Evolutionary conservation across 2,888 invertebrate species (phyloP).

Genomic region (Rotaria socialis): DNA sequence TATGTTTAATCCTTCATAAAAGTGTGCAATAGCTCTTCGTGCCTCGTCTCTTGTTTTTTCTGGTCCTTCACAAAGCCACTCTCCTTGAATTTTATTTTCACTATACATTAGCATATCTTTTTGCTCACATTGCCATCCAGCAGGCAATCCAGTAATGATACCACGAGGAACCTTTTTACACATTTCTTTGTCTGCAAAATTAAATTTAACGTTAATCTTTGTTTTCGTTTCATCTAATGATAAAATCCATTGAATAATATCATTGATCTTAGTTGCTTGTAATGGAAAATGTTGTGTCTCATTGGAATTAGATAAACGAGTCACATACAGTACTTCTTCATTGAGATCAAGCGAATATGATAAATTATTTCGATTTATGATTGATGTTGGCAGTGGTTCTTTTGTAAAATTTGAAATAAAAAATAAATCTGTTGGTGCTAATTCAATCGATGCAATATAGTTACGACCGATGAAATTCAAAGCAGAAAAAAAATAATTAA

Average conservation of each 20-base stretch:
- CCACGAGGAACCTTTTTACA: not conserved
- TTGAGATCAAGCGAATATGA: not conserved
- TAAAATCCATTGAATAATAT: not conserved
- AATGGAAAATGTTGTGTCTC: not conserved
- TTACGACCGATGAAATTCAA: not conserved
- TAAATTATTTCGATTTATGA: not conserved
- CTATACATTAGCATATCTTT: not conserved
- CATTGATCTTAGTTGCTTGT: not conserved
- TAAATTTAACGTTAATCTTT: not conserved
- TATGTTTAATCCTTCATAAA: conserved; percentile 10
- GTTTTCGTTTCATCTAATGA: not conserved
- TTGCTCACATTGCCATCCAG: conserved; percentile 10
- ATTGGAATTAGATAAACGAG: not conserved
- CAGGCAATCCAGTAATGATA: not conserved
- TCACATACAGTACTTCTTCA: not conserved
- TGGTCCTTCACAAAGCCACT: not conserved
- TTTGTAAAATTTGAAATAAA: not conserved
- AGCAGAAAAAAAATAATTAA: not conserved
- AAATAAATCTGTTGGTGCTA: not conserved
- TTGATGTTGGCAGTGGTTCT: not conserved
- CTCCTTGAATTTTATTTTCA: not conserved
- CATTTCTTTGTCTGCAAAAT: not conserved
- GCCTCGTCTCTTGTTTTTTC: not conserved
- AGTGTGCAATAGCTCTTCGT: not conserved
- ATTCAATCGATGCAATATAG: not conserved